Percentiles rank a stretch among this genome's conserved stretches.
phyloP scores from a whole-genome alignment of 2,113 vertebrate genomes.

The Cephalopterus ornatus region DNA sequence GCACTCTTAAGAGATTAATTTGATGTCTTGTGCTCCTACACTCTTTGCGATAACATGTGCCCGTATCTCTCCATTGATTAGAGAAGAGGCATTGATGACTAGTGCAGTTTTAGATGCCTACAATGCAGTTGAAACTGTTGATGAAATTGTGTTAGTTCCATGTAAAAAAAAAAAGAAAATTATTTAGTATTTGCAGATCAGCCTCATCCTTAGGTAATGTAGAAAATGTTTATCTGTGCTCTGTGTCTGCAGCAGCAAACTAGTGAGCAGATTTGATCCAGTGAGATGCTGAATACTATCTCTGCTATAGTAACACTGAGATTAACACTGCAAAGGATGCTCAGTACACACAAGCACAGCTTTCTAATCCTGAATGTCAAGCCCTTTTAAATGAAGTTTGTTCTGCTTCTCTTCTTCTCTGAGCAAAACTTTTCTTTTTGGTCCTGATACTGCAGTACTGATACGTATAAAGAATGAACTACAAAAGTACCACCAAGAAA shows the following conservation, averaged over 20 bases:
- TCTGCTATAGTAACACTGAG: neutral
- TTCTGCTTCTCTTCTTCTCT: neutral
- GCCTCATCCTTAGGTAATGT: neutral
- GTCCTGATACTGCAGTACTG: constrained; percentile 77
- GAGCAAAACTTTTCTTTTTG: neutral
- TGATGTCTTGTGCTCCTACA: neutral
- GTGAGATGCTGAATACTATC: neutral
- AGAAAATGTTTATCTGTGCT: neutral
- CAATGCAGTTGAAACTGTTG: neutral
- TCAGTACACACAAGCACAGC: neutral
- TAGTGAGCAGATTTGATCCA: neutral
- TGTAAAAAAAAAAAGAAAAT: neutral
- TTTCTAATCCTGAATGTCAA: neutral
- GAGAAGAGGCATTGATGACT: neutral
- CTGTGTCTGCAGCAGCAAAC: neutral
- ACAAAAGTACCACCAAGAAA: constrained; percentile 75
- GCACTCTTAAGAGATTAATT: neutral
- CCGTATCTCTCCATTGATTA: neutral
- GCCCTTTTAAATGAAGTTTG: neutral
- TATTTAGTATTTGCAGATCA: neutral
- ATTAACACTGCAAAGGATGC: neutral
- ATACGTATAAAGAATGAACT: constrained; percentile 76
- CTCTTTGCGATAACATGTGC: neutral
- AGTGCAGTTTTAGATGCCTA: neutral
- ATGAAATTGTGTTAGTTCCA: neutral